A percentile compares a stretch with the other conserved stretches of the same genome.
Evolutionary conservation across 2,113 vertebrate genomes (phyloP).

Genomic region (Lagopus muta): DNA sequence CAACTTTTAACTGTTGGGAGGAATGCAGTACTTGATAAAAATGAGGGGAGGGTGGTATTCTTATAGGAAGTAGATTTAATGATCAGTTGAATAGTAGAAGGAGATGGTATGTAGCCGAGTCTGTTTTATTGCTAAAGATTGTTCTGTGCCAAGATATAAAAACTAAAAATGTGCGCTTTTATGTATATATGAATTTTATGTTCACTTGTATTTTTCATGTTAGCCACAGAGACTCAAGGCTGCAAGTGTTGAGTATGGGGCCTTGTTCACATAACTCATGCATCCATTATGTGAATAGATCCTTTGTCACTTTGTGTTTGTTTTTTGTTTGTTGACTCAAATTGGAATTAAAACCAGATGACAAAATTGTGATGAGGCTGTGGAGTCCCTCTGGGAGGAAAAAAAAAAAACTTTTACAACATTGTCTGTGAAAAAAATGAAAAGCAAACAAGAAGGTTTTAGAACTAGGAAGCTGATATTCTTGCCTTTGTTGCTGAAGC

Average conservation of each 20-base stretch:
- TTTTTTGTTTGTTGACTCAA: constrained; percentile 75
- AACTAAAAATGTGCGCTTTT: not conserved
- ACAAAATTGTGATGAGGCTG: constrained; percentile 56
- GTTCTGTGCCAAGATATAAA: constrained; percentile 50
- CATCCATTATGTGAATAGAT: constrained; percentile 80
- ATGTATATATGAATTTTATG: not conserved
- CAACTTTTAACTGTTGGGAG: not conserved
- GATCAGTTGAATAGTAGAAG: not conserved
- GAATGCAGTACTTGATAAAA: not conserved
- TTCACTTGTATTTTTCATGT: constrained; percentile 53
- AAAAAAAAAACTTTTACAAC: not conserved
- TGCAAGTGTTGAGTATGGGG: constrained; percentile 77
- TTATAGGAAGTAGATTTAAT: not conserved
- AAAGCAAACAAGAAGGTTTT: constrained; percentile 38
- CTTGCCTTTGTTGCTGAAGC: constrained; percentile 21
- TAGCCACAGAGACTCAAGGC: constrained; percentile 70
- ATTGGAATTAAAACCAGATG: constrained; percentile 48
- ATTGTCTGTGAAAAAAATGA: constrained; percentile 29
- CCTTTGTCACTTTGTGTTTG: constrained; percentile 80
- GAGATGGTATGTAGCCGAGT: not conserved
- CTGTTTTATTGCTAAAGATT: constrained; percentile 26
- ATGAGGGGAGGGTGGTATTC: not conserved
- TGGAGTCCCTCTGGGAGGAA: constrained; percentile 42
- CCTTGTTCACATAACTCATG: constrained; percentile 68
- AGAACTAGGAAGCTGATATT: constrained; percentile 60